phyloP scores from a whole-genome alignment of 2,113 vertebrate species.

The Rostratula benghalensis region DNA sequence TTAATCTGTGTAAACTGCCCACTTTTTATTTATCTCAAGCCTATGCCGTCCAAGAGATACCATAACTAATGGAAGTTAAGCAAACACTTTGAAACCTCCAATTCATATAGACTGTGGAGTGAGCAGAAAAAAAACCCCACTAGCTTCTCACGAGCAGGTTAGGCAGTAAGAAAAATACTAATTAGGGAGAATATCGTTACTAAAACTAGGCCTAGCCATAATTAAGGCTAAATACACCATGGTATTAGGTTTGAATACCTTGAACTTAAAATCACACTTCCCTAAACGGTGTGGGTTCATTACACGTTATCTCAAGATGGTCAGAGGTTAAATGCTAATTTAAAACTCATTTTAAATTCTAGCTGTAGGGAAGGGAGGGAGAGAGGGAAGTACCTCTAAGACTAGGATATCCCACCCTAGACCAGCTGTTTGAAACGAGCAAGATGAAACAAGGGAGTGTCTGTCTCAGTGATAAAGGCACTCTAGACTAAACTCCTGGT shows the following conservation, averaged over 20 bases:
- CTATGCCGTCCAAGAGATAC: slow-evolving; percentile 44
- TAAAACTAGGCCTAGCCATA: background rate
- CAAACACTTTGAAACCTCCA: background rate
- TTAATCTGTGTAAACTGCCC: slow-evolving; percentile 62
- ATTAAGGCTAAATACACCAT: background rate
- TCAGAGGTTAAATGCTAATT: background rate
- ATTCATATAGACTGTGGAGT: background rate
- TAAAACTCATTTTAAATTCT: background rate
- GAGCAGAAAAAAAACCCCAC: background rate
- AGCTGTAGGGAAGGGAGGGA: background rate
- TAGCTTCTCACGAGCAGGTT: background rate
- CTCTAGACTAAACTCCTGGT: background rate
- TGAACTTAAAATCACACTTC: background rate
- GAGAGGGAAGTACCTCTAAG: background rate
- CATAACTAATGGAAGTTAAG: slow-evolving; percentile 26
- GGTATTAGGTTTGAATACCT: background rate
- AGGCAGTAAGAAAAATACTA: background rate
- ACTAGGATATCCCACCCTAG: background rate
- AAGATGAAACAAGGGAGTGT: background rate
- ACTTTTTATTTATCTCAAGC: slow-evolving; percentile 66
- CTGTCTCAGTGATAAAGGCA: background rate
- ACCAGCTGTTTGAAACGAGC: background rate
- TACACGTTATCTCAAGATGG: background rate
- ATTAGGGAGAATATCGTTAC: background rate
- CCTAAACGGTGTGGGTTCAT: background rate